Evolutionary conservation across 2,888 invertebrate species (phyloP), one percentile per base, ranked within the genome.

Genomic region (Diplolepis rosae): DNA sequence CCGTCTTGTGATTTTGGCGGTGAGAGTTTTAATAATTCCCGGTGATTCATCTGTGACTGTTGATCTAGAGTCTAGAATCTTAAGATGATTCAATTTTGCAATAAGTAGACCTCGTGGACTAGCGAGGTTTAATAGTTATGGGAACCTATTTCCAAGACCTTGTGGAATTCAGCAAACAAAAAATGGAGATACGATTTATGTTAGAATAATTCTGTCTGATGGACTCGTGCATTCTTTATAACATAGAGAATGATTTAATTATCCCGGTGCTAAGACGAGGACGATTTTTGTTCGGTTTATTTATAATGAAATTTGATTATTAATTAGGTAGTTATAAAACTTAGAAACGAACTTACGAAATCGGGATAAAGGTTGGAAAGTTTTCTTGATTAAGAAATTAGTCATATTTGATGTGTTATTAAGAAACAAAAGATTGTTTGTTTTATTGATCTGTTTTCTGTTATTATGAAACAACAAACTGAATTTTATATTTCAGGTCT

Each of bases 261-360:
- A 24, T 61, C 35, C 61, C 61, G 61, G 61, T 61, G 61, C 61
- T 61, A 61, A 61, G 61, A 61, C 35, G 35, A 48, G 1, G 11
- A 39, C 18, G 9, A 39, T 35, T n/a, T 61, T 35, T 61, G 24
- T 54, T 54, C 24, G 39, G n/a, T 61, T 61, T 61, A 39, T 42
- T 39, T 61, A 39, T 61, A 61, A 39, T 61, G n/a, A n/a, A 61
- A 61, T 61, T 61, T 61, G 39, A 61, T 39, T 61, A 61, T 61
- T 61, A 22, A 35, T 39, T 61, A 61, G 39, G 61, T 61, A 61
- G 39, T 18, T 11, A 48, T 22, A 48, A 15, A 22, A 18, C n/a
- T n/a, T n/a, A n/a, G 22, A 42, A 61, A 6, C 1, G 27, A 61
- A 61, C 35, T 4, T 39, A 13, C 24, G 6, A 6, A n/a, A 61